Evolutionary conservation across 2,113 vertebrate genomes (phyloP).

Genomic region (Colaptes auratus): DNA sequence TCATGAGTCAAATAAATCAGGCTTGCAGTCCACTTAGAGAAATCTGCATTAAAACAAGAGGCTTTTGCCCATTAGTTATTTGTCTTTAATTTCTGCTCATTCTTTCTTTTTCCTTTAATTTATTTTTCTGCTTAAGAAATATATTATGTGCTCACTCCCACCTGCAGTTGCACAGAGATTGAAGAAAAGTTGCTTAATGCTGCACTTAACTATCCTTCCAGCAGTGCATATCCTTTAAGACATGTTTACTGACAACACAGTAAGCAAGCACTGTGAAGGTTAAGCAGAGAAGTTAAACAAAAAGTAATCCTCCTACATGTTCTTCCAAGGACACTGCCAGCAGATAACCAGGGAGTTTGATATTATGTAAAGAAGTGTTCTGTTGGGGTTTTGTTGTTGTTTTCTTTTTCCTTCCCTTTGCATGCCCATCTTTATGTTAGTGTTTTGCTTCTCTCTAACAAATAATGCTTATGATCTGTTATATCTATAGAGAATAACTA

Average conservation of each 20-base stretch:
- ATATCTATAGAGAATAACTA: background rate
- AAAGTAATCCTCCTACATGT: slow-evolving; percentile 22
- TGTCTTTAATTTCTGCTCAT: background rate
- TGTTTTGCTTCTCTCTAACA: background rate
- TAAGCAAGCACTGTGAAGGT: slow-evolving; percentile 38
- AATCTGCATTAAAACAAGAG: background rate
- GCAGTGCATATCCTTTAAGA: background rate
- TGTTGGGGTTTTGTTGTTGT: background rate
- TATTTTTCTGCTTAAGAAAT: background rate
- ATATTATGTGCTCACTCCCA: background rate
- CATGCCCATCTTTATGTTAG: background rate
- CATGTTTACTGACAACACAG: slow-evolving; percentile 7
- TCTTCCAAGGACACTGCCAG: slow-evolving; percentile 3
- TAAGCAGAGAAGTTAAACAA: slow-evolving; percentile 37
- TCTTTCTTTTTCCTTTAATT: background rate
- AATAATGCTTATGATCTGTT: background rate
- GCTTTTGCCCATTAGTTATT: background rate
- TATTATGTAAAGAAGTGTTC: background rate
- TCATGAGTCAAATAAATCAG: background rate
- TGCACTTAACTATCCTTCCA: slow-evolving; percentile 1
- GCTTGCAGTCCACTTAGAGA: background rate
- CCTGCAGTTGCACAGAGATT: background rate
- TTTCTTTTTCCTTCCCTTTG: background rate
- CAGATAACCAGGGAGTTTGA: background rate
- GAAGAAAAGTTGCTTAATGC: background rate